Percentiles rank a stretch among this genome's conserved stretches.
These are phyloP conservation scores for Drosophila helvetica DNA, from an alignment of 2,888 invertebrate species.

Conservation along the genomic window DNA sequence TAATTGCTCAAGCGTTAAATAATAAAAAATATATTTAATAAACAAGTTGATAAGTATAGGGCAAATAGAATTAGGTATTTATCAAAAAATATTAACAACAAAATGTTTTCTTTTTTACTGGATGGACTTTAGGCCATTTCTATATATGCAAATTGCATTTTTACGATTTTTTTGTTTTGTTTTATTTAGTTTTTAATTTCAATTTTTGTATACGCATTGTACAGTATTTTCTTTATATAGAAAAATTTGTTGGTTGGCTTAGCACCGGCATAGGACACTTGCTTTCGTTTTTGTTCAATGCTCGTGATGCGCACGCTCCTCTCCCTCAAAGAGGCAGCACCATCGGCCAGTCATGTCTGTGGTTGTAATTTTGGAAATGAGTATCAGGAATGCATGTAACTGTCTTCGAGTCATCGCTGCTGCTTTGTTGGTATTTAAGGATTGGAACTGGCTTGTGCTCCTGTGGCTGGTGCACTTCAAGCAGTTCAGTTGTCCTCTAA, in stretches of 20 bases:
- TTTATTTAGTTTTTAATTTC: slow-evolving; percentile 34
- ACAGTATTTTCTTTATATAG: slow-evolving; percentile 51
- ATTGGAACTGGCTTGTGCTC: slow-evolving; percentile 12
- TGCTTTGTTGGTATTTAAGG: slow-evolving; percentile 18
- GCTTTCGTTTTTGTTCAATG: slow-evolving; percentile 75
- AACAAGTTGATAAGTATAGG: slow-evolving; percentile 53
- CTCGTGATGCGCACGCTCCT: slow-evolving; percentile 36
- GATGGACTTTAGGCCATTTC: slow-evolving; percentile 72
- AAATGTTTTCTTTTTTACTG: slow-evolving; percentile 57
- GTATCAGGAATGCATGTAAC: slow-evolving; percentile 69
- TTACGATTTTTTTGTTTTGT: slow-evolving; percentile 43
- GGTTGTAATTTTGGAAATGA: slow-evolving; percentile 75
- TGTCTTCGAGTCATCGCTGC: slow-evolving; percentile 39
- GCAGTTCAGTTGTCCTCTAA: slow-evolving; percentile 6
- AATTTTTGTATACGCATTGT: slow-evolving; percentile 56
- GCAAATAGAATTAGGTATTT: slow-evolving; percentile 60
- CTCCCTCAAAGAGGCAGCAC: slow-evolving; percentile 7
- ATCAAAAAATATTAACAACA: slow-evolving; percentile 76
- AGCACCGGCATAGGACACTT: slow-evolving; percentile 84
- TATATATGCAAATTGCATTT: slow-evolving; percentile 55
- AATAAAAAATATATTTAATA: slow-evolving; percentile 64
- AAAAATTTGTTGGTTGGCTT: slow-evolving; percentile 74
- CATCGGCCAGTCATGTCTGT: slow-evolving; percentile 49
- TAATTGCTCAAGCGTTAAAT: slow-evolving; percentile 70
- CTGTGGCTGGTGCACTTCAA: slow-evolving; percentile 56